Evolutionary conservation across 2,888 invertebrate genomes (phyloP).

Genomic region (Plebejus anna): DNA sequence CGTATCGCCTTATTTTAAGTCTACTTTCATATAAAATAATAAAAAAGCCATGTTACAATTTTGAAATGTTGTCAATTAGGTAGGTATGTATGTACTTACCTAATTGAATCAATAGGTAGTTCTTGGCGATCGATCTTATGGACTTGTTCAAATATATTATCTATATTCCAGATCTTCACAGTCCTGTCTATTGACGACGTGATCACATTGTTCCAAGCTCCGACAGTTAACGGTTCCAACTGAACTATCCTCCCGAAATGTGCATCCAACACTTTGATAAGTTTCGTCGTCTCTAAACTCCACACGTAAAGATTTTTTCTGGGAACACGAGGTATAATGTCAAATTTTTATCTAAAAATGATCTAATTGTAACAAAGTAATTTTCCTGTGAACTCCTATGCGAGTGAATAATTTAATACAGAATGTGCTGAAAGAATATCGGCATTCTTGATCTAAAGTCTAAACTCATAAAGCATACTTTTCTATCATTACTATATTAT

Average conservation of each 20-base stretch:
- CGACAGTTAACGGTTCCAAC: constrained; percentile 90
- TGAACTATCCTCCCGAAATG: constrained; percentile 98
- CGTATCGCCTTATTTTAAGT: too few species aligned
- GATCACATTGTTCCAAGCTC: constrained; percentile 95
- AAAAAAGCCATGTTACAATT: too few species aligned
- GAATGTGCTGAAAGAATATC: too few species aligned
- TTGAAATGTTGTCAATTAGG: too few species aligned
- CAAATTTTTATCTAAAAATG: too few species aligned
- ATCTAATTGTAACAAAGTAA: too few species aligned
- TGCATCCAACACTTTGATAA: constrained; percentile 96
- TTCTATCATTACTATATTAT: too few species aligned
- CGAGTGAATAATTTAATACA: too few species aligned
- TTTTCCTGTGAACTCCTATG: too few species aligned
- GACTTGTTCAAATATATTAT: constrained; percentile 98
- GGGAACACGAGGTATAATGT: constrained; percentile 22
- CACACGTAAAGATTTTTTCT: constrained; percentile 97
- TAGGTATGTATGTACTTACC: constrained; percentile 64
- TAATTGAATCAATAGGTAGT: constrained; percentile 94
- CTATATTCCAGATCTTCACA: constrained; percentile 99
- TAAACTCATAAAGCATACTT: too few species aligned
- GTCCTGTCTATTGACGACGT: constrained; percentile 98
- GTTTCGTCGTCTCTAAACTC: constrained; percentile 88
- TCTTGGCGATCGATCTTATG: constrained; percentile 97
- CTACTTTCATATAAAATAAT: too few species aligned
- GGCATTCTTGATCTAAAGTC: too few species aligned